These are phyloP conservation scores for Podiceps cristatus DNA, from an alignment of 2,113 vertebrate species.

Conservation along the genomic window DNA sequence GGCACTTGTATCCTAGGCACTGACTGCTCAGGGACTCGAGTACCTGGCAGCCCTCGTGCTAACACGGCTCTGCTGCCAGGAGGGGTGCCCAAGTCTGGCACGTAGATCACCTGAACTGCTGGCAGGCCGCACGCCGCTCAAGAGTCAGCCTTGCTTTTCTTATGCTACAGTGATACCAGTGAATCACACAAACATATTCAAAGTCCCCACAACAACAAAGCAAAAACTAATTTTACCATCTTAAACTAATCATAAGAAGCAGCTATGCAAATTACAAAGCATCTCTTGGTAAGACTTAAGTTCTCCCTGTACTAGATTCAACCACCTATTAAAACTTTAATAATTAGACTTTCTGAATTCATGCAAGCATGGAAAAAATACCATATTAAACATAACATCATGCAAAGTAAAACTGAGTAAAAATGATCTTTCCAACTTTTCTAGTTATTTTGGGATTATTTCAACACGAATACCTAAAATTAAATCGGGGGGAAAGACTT, in stretches of 20 bases:
- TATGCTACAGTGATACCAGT: not conserved
- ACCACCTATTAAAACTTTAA: not conserved
- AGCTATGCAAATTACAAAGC: not conserved
- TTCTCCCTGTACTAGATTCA: not conserved
- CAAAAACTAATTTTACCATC: not conserved
- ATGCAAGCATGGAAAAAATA: not conserved
- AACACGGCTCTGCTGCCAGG: not conserved
- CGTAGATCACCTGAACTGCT: not conserved
- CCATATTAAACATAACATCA: not conserved
- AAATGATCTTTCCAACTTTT: not conserved
- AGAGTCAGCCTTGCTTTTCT: not conserved
- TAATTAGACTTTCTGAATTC: not conserved
- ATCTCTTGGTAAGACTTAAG: not conserved
- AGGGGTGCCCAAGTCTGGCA: not conserved
- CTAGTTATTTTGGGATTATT: not conserved
- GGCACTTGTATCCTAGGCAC: not conserved
- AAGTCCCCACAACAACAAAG: not conserved
- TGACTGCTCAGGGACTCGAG: not conserved
- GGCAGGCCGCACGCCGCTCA: not conserved
- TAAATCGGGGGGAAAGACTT: not conserved
- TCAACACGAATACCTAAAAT: not conserved
- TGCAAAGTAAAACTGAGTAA: not conserved
- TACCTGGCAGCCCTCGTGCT: not conserved
- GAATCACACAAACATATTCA: not conserved
- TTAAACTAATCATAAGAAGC: not conserved